Evolutionary conservation across 2,113 vertebrate genomes (phyloP).

Genomic region (Myotis yumanensis): DNA sequence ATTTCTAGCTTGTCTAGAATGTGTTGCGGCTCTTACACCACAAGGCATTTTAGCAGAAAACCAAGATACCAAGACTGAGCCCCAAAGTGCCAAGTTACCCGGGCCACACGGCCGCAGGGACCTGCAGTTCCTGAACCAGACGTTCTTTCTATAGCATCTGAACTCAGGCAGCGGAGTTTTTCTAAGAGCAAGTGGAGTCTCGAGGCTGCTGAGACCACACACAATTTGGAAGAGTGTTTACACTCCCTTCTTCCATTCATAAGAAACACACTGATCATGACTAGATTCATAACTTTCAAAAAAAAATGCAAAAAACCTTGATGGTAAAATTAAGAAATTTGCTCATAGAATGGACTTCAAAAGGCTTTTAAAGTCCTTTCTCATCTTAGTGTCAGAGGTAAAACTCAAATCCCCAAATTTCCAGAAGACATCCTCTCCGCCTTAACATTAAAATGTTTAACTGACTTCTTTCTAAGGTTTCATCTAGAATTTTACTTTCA

Average conservation of each 20-base stretch:
- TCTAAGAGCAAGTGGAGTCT: background rate
- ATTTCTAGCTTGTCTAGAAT: background rate
- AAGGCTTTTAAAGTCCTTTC: background rate
- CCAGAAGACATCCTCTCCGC: background rate
- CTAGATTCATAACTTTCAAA: background rate
- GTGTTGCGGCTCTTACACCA: no score
- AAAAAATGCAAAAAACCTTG: background rate
- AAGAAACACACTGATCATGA: background rate
- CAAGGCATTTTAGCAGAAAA: background rate
- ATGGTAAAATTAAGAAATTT: background rate
- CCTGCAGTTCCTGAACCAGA: background rate
- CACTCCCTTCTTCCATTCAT: background rate
- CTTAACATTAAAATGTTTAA: background rate
- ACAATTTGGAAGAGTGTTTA: background rate
- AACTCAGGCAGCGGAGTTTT: background rate
- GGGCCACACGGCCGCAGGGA: no score
- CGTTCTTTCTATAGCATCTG: background rate
- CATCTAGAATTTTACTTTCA: background rate
- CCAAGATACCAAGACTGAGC: background rate
- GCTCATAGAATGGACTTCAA: background rate
- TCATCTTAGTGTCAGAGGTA: background rate
- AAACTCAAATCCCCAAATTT: background rate
- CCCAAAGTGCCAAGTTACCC: fast-evolving
- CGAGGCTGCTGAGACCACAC: background rate
- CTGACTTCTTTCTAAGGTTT: background rate